Evolutionary conservation across 2,888 invertebrate species (phyloP).

Genomic region (Trachelus stipa): DNA sequence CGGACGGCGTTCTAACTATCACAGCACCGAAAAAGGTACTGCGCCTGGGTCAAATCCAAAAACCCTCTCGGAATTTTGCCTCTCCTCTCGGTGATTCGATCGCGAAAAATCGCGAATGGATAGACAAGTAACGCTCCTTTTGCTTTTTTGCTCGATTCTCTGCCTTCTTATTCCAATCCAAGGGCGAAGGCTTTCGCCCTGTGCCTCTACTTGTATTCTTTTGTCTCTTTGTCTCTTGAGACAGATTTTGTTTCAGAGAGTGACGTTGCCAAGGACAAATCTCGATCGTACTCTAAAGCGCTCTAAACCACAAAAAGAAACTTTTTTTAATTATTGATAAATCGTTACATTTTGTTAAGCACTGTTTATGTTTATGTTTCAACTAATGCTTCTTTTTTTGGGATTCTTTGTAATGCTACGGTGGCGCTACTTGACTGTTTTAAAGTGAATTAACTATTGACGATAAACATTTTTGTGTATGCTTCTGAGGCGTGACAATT

Average conservation of each 20-base stretch:
- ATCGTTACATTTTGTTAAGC: too few relatives aligned
- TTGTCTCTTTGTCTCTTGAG: too few relatives aligned
- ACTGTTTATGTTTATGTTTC: too few relatives aligned
- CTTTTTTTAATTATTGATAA: too few relatives aligned
- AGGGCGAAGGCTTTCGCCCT: too few relatives aligned
- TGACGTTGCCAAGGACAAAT: constrained; percentile 46
- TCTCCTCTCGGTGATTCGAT: constrained; percentile 4
- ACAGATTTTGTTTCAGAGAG: constrained; percentile 40
- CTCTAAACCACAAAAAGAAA: constrained; percentile 5
- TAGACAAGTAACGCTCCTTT: not conserved
- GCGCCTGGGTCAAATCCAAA: constrained; percentile 4
- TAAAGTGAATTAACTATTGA: too few relatives aligned
- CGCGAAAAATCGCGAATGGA: not conserved
- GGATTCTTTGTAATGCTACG: too few relatives aligned
- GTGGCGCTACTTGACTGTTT: too few relatives aligned
- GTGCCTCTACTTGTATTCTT: too few relatives aligned
- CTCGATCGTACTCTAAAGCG: constrained; percentile 47
- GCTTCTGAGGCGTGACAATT: too few relatives aligned
- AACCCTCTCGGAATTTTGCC: not conserved
- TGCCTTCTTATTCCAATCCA: not conserved
- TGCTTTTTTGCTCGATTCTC: not conserved
- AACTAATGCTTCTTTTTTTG: too few relatives aligned
- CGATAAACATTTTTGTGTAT: too few relatives aligned
- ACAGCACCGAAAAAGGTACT: constrained; percentile 65
- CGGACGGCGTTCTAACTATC: constrained; percentile 68